Evolutionary conservation across 1,140 invertebrate species (phyloP).

Genomic region (Melanaphis sacchari): DNA sequence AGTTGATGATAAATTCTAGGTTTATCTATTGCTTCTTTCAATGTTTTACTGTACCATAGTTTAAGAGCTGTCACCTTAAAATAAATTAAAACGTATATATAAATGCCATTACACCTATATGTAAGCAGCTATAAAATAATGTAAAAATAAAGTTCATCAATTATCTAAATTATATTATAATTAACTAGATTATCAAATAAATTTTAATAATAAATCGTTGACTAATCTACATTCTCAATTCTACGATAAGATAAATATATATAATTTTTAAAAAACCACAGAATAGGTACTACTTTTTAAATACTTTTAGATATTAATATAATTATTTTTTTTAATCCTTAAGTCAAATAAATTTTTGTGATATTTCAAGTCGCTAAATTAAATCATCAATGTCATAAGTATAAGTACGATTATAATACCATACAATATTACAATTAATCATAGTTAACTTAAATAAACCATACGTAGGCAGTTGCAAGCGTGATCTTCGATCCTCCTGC

Average conservation of each 20-base stretch:
- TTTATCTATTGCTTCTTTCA: slow-evolving; percentile 89
- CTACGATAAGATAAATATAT: too few species aligned
- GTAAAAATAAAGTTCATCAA: background rate
- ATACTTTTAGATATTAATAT: background rate
- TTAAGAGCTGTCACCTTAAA: slow-evolving; percentile 78
- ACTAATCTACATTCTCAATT: too few species aligned
- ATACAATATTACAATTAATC: background rate
- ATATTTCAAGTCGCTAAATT: background rate
- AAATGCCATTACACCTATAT: background rate
- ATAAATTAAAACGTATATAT: background rate
- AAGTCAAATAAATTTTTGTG: background rate
- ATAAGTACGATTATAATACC: background rate
- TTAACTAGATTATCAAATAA: too few species aligned
- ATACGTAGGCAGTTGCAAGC: slow-evolving; percentile 76
- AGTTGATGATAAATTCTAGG: slow-evolving; percentile 93
- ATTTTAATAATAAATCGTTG: too few species aligned
- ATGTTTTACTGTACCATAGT: slow-evolving; percentile 82
- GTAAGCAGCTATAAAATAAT: background rate
- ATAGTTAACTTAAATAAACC: background rate
- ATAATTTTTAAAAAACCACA: too few species aligned
- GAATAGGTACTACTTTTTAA: too few species aligned
- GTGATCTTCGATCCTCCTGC: slow-evolving; percentile 92
- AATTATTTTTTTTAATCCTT: background rate
- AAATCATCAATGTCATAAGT: background rate
- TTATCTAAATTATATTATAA: background rate